Conservation (phyloP, 2,113 vertebrate genomes). For the Propithecus coquereli region DNA sequence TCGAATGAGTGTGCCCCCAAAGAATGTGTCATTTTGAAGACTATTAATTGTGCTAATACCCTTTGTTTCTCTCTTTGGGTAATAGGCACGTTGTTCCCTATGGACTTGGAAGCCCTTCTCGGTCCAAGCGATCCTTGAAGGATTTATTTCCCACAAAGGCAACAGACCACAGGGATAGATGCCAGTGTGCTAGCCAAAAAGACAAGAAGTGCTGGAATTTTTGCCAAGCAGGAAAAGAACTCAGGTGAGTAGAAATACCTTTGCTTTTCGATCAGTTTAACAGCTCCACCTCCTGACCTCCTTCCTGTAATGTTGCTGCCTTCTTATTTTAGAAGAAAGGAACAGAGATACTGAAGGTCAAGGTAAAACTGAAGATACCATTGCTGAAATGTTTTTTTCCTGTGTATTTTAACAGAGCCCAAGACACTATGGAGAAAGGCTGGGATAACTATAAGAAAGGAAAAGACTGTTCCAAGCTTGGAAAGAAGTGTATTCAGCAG, state of each 20-base stretch:
- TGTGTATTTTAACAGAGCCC: constrained; percentile 73
- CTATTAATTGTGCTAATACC: constrained; percentile 36
- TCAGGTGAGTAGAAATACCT: constrained; percentile 76
- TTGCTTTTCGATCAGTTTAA: neutral
- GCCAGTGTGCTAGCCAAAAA: constrained; percentile 83
- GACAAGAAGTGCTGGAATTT: constrained; percentile 90
- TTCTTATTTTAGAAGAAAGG: neutral
- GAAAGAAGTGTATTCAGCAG: constrained; percentile 68
- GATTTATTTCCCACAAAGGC: constrained; percentile 64
- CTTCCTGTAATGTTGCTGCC: neutral
- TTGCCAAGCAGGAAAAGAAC: constrained; percentile 84
- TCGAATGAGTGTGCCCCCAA: constrained; percentile 19
- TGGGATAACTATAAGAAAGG: constrained; percentile 56
- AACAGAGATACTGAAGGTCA: neutral
- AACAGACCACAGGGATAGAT: constrained; percentile 77
- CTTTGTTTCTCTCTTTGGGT: constrained; percentile 58
- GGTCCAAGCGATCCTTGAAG: constrained; percentile 86
- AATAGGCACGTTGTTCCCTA: constrained; percentile 93
- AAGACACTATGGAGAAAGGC: constrained; percentile 78
- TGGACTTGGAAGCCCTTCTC: constrained; percentile 90
- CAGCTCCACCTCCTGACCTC: neutral
- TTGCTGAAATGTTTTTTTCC: constrained; percentile 43
- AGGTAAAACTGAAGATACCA: neutral
- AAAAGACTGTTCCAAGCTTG: constrained; percentile 61
- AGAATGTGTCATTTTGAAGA: constrained; percentile 28